Base-by-base conservation (phyloP, 1,140 invertebrate species). In the Drosophila aff. region DNA sequence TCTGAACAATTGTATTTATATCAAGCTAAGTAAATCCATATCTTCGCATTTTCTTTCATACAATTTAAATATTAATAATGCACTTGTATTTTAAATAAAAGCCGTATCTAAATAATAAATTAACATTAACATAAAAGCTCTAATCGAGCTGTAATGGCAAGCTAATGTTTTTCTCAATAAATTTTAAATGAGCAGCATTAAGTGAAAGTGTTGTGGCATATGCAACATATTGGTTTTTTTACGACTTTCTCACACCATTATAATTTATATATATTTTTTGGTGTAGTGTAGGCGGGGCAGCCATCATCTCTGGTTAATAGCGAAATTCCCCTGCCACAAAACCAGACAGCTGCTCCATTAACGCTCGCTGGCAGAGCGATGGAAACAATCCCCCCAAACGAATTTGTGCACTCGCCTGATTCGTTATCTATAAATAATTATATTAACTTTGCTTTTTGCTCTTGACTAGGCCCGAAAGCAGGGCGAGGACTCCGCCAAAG, bases 361-460 rank as follows among this genome's bases (percentile, higher is more conserved):
- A 72, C 69, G 46, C 69, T 72, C 69, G 26, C 43, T 71, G 33
- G 18, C 41, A 38, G 23, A 21, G 28, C 41, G 18, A 11, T 11
- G 40, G 63, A 66, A 52, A 41, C 41, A 31, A n/a, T 55, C 41
- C 71, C 41, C 21, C 28, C 47, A 49, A 66, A 63, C 60, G 69
- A 83, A 89, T 89, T 86, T 86, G 83, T 86, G 84, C 83, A 86
- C 76, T 86, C 84, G 84, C 83, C 67, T 86, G 84, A 89, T 89
- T 86, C 84, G 80, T 89, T 86, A 80, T 86, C 83, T 86, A 86
- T 83, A 86, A 89, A 86, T 86, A 86, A 86, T 89, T 86, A 86
- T 86, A 86, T 86, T 89, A 86, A 86, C 83, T 86, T 86, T 89
- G 83, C 84, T 86, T 86, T 83, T 77, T 86, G 84, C 64, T 80